phyloP scores from a whole-genome alignment of 2,797 vertebrate genomes.

The Champsocephalus esox region DNA sequence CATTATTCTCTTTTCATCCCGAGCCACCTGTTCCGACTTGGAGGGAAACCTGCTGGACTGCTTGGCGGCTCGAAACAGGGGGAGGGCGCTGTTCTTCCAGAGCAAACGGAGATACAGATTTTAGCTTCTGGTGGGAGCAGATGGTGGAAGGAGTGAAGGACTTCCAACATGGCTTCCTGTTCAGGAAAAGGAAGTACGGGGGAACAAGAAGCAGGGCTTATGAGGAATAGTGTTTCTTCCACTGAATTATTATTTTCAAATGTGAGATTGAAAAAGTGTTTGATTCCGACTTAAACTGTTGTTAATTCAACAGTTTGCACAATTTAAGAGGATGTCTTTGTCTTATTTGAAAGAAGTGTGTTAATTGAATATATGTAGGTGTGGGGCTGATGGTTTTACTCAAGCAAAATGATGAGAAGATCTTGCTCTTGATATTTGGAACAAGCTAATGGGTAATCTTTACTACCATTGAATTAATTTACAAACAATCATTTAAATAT shows the following conservation, averaged over 20 bases:
- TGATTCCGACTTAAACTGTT: neutral
- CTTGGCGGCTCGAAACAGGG: constrained; percentile 48
- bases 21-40: constrained; percentile 74
- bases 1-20: constrained; percentile 45
- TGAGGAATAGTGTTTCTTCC: constrained; percentile 24
- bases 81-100: constrained; percentile 67
- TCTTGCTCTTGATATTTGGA: too few species aligned
- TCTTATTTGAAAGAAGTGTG: neutral
- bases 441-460: too few species aligned
- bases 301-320: neutral
- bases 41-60: constrained; percentile 64
- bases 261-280: constrained; percentile 6
- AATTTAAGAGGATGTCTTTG: neutral
- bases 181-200: constrained; percentile 12
- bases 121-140: constrained; percentile 66
- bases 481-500: too few species aligned
- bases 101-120: constrained; percentile 41
- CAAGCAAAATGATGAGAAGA: too few species aligned
- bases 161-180: constrained; percentile 58
- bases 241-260: constrained; percentile 6
- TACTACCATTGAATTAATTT: too few species aligned
- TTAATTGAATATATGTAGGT: too few species aligned
- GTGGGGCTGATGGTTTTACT: too few species aligned
- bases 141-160: constrained; percentile 67
- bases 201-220: constrained; percentile 20